Conservation (phyloP, 2,113 vertebrate species). For the Podiceps cristatus region DNA sequence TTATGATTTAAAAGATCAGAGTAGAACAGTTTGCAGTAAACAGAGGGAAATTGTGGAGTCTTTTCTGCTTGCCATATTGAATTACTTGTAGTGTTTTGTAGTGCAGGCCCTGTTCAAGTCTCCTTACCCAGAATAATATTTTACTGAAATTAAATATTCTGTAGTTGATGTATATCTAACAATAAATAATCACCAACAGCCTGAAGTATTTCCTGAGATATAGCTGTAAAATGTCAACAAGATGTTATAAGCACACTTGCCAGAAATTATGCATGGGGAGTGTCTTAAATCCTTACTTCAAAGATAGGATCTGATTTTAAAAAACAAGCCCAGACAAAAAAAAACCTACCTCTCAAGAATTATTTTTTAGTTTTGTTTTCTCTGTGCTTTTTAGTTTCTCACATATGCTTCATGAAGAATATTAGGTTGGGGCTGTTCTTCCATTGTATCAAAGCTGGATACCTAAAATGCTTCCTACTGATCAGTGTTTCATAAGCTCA, state of each 20-base stretch:
- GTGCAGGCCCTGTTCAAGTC: background rate
- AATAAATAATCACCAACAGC: slow-evolving; percentile 14
- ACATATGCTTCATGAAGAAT: background rate
- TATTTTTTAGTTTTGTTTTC: background rate
- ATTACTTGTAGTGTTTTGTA: background rate
- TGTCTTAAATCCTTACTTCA: background rate
- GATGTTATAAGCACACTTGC: background rate
- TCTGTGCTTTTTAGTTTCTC: background rate
- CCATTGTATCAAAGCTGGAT: background rate
- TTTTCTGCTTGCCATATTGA: background rate
- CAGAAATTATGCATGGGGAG: background rate
- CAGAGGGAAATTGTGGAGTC: background rate
- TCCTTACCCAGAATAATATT: background rate
- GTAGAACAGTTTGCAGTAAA: background rate
- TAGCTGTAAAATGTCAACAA: slow-evolving; percentile 43
- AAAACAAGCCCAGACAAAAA: background rate
- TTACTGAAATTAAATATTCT: slow-evolving; percentile 8
- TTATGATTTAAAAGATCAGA: background rate
- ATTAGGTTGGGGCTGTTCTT: background rate
- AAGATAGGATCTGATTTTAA: background rate
- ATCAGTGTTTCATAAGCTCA: background rate
- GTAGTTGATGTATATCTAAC: background rate
- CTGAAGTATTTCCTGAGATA: slow-evolving; percentile 12
- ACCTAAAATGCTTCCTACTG: background rate
- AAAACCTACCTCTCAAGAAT: background rate